phyloP scores from a whole-genome alignment of 1,140 invertebrate species.

The Metopolophium dirhodum region DNA sequence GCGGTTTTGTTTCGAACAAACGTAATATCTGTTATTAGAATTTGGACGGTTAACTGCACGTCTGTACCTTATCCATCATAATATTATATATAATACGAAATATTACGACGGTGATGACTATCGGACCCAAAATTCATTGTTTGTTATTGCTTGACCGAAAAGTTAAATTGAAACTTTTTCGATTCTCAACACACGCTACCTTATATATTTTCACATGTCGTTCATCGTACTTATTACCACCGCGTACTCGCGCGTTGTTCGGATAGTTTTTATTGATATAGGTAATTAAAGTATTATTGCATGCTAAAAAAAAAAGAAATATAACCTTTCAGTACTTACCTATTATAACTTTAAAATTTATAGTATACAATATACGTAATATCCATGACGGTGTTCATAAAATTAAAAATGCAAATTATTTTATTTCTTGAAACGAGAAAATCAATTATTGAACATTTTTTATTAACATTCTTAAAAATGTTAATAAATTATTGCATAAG shows the following conservation, averaged over 20 bases:
- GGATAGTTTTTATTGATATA: background rate
- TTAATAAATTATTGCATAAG: background rate
- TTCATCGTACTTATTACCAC: background rate
- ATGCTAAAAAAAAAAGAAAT: background rate
- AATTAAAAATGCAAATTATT: background rate
- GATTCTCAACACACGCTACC: background rate
- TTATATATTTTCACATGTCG: background rate
- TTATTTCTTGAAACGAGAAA: background rate
- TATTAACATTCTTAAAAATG: too few relatives aligned
- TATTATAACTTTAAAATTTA: background rate
- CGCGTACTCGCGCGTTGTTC: background rate
- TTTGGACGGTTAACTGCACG: background rate
- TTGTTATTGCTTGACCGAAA: background rate
- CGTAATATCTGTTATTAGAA: constrained; percentile 8
- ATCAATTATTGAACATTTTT: too few relatives aligned
- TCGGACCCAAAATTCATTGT: background rate
- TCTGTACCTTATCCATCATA: background rate
- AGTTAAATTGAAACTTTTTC: background rate
- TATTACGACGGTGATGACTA: background rate
- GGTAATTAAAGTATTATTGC: background rate
- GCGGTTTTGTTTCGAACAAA: background rate
- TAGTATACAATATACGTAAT: too few relatives aligned
- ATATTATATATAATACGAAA: background rate
- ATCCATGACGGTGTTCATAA: background rate
- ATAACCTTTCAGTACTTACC: background rate